Conservation (phyloP, 92 coral and sea anemone species). For the Virgularia gustaviana region DNA sequence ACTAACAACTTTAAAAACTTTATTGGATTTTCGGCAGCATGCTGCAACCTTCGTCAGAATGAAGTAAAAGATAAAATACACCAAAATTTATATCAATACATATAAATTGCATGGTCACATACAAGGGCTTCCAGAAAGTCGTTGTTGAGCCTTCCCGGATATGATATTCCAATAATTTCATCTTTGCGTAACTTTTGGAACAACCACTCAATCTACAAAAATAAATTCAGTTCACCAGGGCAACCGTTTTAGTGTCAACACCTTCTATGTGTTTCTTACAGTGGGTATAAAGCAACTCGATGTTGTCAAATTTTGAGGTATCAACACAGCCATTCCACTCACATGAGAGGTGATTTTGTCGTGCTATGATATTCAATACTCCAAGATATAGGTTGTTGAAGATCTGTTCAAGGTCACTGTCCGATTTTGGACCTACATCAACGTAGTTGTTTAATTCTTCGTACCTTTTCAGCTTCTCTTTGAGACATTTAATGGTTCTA, state of each 20-base stretch:
- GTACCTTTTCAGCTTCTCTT: background rate
- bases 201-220: constrained; percentile 31
- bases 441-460: background rate
- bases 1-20: too few species aligned
- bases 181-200: constrained; percentile 33
- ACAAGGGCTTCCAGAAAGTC: constrained; percentile 7
- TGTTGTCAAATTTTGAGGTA: constrained; percentile 25
- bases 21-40: too few species aligned
- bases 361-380: constrained; percentile 6
- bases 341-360: background rate
- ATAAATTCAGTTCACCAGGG: constrained; percentile 36
- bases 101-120: background rate
- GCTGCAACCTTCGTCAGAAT: too few species aligned
- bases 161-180: constrained; percentile 25
- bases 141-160: constrained; percentile 21
- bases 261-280: constrained; percentile 32
- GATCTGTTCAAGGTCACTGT: constrained; percentile 12
- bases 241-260: constrained; percentile 17
- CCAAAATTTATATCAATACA: too few species aligned
- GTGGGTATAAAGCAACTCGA: constrained; percentile 31
- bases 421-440: constrained; percentile 28
- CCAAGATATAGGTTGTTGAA: constrained; percentile 26
- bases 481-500: background rate
- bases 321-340: constrained; percentile 22
- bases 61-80: too few species aligned